phyloP scores from a whole-genome alignment of 1,140 invertebrate species.

The Magallana gigas region DNA sequence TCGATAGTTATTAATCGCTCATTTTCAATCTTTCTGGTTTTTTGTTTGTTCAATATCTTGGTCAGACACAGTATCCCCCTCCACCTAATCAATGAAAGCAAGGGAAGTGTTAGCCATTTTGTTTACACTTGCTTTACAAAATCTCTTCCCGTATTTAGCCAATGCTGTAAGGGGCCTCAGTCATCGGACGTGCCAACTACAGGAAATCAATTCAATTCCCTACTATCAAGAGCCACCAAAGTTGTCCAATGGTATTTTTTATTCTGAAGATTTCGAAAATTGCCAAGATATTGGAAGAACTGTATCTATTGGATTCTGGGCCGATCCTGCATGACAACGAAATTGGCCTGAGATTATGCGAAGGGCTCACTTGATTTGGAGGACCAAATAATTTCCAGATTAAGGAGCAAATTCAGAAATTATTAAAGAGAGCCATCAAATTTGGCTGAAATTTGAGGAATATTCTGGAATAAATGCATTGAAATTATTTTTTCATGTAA shows the following conservation, averaged over 20 bases:
- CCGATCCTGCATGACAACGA: background rate
- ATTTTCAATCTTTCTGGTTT: background rate
- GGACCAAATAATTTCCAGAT: background rate
- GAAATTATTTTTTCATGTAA: no score
- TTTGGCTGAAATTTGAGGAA: no score
- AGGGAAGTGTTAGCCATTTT: constrained; percentile 8
- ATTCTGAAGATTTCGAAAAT: background rate
- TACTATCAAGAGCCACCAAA: background rate
- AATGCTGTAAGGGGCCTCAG: background rate
- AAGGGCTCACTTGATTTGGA: background rate
- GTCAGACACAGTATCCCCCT: background rate
- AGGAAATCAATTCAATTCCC: constrained; percentile 35
- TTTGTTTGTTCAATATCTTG: constrained; percentile 28
- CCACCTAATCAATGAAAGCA: background rate
- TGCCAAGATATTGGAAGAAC: background rate
- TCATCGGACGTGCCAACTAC: background rate
- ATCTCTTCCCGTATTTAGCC: background rate
- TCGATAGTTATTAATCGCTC: background rate
- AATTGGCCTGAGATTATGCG: constrained; percentile 7
- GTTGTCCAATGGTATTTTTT: background rate
- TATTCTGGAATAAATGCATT: no score
- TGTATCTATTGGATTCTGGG: constrained; percentile 18
- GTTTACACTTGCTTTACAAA: constrained; percentile 16
- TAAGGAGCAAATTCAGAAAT: background rate
- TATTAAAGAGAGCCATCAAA: no score